Evolutionary conservation across 35 echinoderm and acorn worm species (phyloP), one percentile per base, ranked within the genome.

Genomic region (Heliocidaris tuberculata): DNA sequence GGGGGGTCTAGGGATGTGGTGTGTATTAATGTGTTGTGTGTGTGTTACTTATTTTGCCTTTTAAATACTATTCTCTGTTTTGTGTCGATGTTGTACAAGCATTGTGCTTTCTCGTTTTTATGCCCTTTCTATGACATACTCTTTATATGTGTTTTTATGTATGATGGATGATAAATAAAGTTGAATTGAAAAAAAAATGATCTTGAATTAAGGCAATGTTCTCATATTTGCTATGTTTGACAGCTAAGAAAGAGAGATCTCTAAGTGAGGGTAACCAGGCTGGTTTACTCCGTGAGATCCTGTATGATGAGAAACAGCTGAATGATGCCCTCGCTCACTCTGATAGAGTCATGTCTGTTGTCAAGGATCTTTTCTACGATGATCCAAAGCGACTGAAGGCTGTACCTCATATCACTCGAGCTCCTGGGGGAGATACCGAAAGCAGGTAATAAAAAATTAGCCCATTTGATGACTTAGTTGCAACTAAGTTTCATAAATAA

Each of bases 341-440:
- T 0, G 97, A 98, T 61, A 86, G 95, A 70, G 95, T 98, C 56
- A 97, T 98, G 97, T 88, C 97, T 13, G 95, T 98, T 9, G 97
- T 98, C 35, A 85, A 97, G 32, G 97, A 98, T 85, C 61, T 98
- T 54, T 98, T 98, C 94, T 96, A 94, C 9, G 97, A 98, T 93
- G 97, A 98, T 48, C 97, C 96, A 15, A 97, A 94, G 47, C 59
- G 85, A 50, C 78, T 90, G 90, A 65, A 93, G 6, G 96, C 93
- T 7, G 70, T 96, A 35, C 96, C 97, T 8, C 94, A 96, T 88
- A 94, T 98, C 24, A 98, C 97, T 31, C 59, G 96, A 85, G 97
- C 97, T 29, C 97, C 97, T 42, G 96, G 96, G 9, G 60, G 78
- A 31, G 94, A 92, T 32, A 50, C 12, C 12, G 93, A 95, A 31